Conservation (phyloP, 2,797 vertebrate species). For the Phylloscopus collybita region DNA sequence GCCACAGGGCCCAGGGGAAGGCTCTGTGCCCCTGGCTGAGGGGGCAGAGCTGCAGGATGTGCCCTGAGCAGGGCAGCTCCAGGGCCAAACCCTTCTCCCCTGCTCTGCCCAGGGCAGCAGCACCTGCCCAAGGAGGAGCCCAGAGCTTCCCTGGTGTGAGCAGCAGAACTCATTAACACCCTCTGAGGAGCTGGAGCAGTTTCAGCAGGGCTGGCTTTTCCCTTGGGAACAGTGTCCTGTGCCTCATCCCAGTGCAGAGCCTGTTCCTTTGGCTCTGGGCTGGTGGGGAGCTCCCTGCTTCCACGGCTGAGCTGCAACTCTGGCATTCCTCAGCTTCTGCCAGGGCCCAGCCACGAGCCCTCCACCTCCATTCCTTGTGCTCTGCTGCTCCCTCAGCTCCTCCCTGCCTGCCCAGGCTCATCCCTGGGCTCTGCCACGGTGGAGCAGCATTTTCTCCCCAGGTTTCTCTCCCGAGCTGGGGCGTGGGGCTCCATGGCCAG, state of each 20-base stretch:
- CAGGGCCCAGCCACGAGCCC: fast-evolving
- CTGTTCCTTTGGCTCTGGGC: conserved; percentile 41
- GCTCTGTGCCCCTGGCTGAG: fast-evolving
- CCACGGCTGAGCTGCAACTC: not conserved
- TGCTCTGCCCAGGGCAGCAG: not conserved
- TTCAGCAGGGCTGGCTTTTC: not conserved
- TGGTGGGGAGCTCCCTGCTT: conserved; percentile 12
- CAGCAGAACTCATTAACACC: not conserved
- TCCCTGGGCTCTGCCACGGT: fast-evolving
- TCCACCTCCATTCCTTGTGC: not conserved
- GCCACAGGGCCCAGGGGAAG: not conserved
- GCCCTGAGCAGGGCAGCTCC: not conserved
- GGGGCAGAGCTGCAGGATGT: not conserved
- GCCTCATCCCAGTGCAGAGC: not conserved
- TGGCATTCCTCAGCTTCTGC: not conserved
- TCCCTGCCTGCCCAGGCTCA: not conserved
- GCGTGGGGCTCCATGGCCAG: not conserved
- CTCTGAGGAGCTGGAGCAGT: not conserved
- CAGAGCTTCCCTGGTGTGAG: not conserved
- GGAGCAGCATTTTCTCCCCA: not conserved
- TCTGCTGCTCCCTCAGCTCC: not conserved
- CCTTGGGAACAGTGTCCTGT: conserved; percentile 49
- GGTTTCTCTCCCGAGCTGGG: not conserved
- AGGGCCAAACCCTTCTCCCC: not conserved
- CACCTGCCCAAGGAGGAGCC: not conserved